Evolutionary conservation across 1,140 invertebrate genomes (phyloP).

Genomic region (Trypoxylus dichotomus): DNA sequence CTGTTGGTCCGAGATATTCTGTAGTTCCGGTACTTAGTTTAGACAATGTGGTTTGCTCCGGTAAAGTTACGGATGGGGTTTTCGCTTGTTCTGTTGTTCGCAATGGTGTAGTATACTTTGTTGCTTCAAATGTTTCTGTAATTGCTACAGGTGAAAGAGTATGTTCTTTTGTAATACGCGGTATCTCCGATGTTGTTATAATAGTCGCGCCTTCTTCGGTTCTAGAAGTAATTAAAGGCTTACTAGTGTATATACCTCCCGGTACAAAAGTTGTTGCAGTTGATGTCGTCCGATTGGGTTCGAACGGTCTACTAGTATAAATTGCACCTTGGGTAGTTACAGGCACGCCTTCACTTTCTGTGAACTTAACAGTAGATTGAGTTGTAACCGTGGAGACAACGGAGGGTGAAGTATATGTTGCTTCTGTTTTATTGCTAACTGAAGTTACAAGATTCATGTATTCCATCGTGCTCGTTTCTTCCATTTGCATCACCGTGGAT

Average conservation of each 20-base stretch:
- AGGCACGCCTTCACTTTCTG: not conserved
- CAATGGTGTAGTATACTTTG: not conserved
- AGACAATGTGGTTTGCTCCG: not conserved
- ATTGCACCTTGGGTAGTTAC: not conserved
- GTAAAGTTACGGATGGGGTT: slow-evolving; percentile 11
- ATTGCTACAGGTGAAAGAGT: not conserved
- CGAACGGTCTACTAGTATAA: slow-evolving; percentile 21
- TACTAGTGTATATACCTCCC: slow-evolving; percentile 19
- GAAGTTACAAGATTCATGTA: slow-evolving; percentile 42
- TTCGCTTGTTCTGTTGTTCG: not conserved
- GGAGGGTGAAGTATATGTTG: not conserved
- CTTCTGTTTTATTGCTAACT: slow-evolving; percentile 34
- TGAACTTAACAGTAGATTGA: not conserved
- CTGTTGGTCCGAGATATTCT: not conserved
- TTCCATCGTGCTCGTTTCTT: slow-evolving; percentile 8
- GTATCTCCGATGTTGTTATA: not conserved
- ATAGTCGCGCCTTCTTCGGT: not conserved
- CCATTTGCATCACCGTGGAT: not conserved
- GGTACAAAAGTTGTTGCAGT: slow-evolving; percentile 1
- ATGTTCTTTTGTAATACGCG: slow-evolving; percentile 9
- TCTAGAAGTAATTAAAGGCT: not conserved
- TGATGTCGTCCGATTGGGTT: slow-evolving; percentile 14
- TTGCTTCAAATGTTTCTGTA: not conserved
- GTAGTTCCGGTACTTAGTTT: not conserved
- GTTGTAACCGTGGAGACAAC: not conserved